Base-by-base conservation (phyloP, 2,888 invertebrate genomes). In the Caenorhabditis sp. region DNA sequence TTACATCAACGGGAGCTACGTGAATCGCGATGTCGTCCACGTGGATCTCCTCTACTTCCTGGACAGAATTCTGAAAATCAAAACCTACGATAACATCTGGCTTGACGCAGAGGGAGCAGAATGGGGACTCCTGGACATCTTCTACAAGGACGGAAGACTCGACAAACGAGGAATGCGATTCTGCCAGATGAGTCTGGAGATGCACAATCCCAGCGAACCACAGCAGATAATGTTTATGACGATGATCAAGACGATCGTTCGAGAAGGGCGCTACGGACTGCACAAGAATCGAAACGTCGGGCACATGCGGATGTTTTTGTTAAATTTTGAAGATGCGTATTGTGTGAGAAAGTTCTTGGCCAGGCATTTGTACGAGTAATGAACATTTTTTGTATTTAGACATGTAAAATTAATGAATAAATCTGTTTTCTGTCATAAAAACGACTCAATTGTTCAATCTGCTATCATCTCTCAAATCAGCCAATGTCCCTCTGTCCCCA, bases 311-410 rank as follows among this genome's bases (percentile, higher is more conserved):
- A 24, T 71, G 44, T 71, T 37, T 40, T 13, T 71, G 0, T 71
- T 67, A 51, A 74, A 74, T 51, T 74, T 60, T 18, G 60, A 60
- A 13, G 67, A 67, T 22, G 28, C 26, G 13, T 44, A 67, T 6
- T 74, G 74, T 32, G 60, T 53, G 4, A n/a, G 40, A n/a, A 74
- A 65, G 8, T 74, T 77, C 24, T 55, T 77, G 53, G 22, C 22
- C 8, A 71, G 56, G 22, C 32, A 62, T 24, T 24, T 71, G 24
- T 71, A 71, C 18, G 71, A 71, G 18, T 55, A 9, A 32, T 9
- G 5, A 9, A 32, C n/a, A n/a, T n/a, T n/a, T n/a, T n/a, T n/a
- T n/a, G n/a, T n/a, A n/a, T n/a, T n/a, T n/a, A n/a, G n/a, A n/a
- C n/a, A n/a, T n/a, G n/a, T n/a, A n/a, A n/a, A n/a, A n/a, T n/a